phyloP scores from a whole-genome alignment of 2,888 invertebrate species.

The Xanthorhoe designata region DNA sequence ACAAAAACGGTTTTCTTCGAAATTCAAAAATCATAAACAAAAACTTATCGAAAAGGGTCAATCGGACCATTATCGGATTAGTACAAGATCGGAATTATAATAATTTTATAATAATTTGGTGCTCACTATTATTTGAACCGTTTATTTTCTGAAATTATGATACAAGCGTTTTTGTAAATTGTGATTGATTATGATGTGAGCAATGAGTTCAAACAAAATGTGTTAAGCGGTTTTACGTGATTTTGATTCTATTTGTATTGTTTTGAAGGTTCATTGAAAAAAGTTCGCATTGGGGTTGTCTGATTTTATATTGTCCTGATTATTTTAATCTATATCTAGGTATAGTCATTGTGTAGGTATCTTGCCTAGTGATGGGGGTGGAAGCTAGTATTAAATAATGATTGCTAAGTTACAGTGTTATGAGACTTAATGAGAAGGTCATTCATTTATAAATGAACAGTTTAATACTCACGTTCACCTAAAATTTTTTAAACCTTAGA shows the following conservation, averaged over 20 bases:
- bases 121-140: constrained; percentile 18
- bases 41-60: constrained; percentile 37
- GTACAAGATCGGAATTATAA: constrained; percentile 60
- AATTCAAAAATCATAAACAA: constrained; percentile 21
- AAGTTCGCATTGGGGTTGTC: too few species aligned
- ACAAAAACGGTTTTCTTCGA: constrained; percentile 15
- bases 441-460: too few species aligned
- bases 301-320: too few species aligned
- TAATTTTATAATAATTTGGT: constrained; percentile 72
- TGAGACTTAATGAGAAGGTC: too few species aligned
- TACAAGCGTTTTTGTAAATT: constrained; percentile 27
- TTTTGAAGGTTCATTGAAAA: not conserved
- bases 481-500: too few species aligned
- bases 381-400: too few species aligned
- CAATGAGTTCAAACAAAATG: constrained; percentile 13
- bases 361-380: too few species aligned
- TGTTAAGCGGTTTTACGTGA: not conserved
- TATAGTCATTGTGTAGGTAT: too few species aligned
- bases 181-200: constrained; percentile 34
- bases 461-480: too few species aligned
- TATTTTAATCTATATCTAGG: too few species aligned
- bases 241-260: not conserved
- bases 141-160: constrained; percentile 20
- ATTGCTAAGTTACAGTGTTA: too few species aligned
- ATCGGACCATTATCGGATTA: constrained; percentile 68